Evolutionary conservation across 2,888 invertebrate genomes (phyloP).

Genomic region (Ormyrus nitidulus): DNA sequence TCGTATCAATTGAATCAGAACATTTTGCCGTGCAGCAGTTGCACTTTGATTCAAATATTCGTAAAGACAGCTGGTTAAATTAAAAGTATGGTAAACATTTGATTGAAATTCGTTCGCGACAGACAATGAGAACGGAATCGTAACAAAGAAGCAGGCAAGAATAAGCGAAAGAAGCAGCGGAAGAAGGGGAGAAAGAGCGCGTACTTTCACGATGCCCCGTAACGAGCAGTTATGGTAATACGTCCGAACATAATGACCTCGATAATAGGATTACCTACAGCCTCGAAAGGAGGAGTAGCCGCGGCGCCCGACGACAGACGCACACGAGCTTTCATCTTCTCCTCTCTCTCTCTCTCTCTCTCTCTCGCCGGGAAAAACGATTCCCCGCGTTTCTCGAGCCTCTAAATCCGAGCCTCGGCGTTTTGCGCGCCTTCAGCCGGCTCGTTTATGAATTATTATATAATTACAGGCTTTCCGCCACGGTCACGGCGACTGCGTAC

Average conservation of each 20-base stretch:
- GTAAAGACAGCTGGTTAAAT: no score
- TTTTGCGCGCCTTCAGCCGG: conserved; percentile 27
- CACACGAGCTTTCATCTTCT: conserved; percentile 7
- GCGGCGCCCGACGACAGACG: conserved; percentile 23
- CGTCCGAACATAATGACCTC: conserved; percentile 71
- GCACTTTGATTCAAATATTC: no score
- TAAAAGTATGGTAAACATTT: no score
- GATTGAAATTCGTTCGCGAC: no score
- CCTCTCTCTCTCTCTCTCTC: background rate
- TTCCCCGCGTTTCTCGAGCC: background rate
- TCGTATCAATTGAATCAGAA: no score
- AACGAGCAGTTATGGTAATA: conserved; percentile 73
- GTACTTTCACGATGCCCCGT: conserved; percentile 59
- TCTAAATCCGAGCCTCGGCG: background rate
- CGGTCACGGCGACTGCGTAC: background rate
- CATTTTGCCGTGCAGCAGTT: no score
- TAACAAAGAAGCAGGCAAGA: no score
- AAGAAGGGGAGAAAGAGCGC: conserved; percentile 1
- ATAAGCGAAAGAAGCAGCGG: background rate
- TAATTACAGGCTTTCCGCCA: conserved; percentile 43
- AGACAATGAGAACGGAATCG: no score
- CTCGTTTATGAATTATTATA: conserved; percentile 53
- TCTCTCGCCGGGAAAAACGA: background rate
- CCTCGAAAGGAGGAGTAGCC: conserved; percentile 48
- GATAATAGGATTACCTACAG: conserved; percentile 70